These are phyloP conservation scores for Excalfactoria chinensis DNA, from an alignment of 2,113 vertebrate species.

Conservation along the genomic window DNA sequence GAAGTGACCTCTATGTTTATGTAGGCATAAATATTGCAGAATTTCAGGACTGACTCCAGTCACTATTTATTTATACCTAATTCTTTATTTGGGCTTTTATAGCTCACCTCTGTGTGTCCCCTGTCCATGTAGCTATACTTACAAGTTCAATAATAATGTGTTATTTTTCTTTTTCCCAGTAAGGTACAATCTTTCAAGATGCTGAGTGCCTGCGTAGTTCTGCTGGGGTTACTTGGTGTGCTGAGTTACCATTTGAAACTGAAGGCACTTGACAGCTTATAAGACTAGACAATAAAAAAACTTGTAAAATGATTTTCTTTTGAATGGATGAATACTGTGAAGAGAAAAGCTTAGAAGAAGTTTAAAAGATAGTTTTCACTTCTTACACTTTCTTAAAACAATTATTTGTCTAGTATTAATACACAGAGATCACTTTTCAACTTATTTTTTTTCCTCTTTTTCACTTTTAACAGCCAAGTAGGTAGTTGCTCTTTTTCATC, in stretches of 20 bases:
- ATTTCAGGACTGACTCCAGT: not conserved
- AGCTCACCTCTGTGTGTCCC: not conserved
- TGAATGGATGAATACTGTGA: not conserved
- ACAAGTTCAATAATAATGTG: not conserved
- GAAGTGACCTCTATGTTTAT: not conserved
- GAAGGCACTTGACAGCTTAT: not conserved
- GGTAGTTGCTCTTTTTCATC: constrained; percentile 61
- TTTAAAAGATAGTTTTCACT: not conserved
- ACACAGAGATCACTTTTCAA: not conserved
- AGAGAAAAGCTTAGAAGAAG: not conserved
- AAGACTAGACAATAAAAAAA: constrained; percentile 19
- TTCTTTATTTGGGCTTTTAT: not conserved
- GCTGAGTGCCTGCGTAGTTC: not conserved
- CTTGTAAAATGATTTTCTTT: not conserved
- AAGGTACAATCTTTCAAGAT: not conserved
- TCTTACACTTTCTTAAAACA: not conserved
- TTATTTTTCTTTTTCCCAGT: not conserved
- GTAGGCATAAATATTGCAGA: not conserved
- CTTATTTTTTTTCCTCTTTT: constrained; percentile 62
- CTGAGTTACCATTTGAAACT: not conserved
- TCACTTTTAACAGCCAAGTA: constrained; percentile 54
- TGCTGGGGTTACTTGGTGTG: not conserved
- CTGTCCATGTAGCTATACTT: not conserved
- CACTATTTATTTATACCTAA: not conserved
- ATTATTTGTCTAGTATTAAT: not conserved